These are phyloP conservation scores for Gymnorhina tibicen DNA, from an alignment of 2,113 vertebrate species.

Conservation along the genomic window DNA sequence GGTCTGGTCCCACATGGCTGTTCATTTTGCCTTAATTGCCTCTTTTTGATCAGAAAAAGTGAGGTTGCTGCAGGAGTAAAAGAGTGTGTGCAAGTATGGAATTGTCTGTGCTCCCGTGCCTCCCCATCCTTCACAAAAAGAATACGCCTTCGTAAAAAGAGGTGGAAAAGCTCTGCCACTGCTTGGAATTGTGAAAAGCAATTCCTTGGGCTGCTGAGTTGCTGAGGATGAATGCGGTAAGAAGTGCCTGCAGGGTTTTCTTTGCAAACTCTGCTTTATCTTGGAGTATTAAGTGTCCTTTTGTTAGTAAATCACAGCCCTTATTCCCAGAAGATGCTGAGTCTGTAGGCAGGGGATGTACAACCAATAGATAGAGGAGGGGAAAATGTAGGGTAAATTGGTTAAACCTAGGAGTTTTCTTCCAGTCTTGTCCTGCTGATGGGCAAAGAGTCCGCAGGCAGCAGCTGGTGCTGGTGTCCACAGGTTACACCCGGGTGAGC, in stretches of 20 bases:
- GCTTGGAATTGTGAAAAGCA: neutral
- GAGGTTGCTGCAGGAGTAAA: neutral
- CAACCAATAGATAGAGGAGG: neutral
- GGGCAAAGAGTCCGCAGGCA: neutral
- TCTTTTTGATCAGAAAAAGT: neutral
- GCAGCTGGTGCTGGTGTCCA: neutral
- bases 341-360: neutral
- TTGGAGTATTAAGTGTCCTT: neutral
- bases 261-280: neutral
- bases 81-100: neutral
- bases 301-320: neutral
- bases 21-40: neutral
- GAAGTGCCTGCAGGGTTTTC: neutral
- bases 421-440: neutral
- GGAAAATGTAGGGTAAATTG: neutral
- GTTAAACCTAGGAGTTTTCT: neutral
- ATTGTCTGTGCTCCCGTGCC: neutral
- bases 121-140: neutral
- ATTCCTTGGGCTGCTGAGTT: neutral
- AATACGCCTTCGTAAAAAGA: fast-evolving
- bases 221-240: neutral
- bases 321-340: neutral
- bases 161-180: neutral
- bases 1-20: neutral
- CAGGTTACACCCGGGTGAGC: neutral